A percentile compares a stretch with the other conserved stretches of the same genome.
These are phyloP conservation scores for Anaspis maculata DNA, from an alignment of 2,888 invertebrate species.

Conservation along the genomic window DNA sequence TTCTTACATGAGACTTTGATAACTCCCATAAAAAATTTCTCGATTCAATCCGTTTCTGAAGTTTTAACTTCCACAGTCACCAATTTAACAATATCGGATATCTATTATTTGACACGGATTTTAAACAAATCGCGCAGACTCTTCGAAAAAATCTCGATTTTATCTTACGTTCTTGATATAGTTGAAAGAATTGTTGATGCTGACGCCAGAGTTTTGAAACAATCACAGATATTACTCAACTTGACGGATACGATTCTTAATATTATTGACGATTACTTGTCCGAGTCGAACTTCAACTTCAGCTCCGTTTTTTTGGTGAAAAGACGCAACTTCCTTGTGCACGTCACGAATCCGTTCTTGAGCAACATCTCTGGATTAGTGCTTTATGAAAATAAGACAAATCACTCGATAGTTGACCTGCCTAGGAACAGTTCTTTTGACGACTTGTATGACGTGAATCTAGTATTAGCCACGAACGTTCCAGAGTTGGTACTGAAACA, in stretches of 20 bases:
- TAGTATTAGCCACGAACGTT: slow-evolving; percentile 30
- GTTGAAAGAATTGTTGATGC: slow-evolving; percentile 43
- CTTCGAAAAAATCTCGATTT: neutral
- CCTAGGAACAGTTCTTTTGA: slow-evolving; percentile 40
- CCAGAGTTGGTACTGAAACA: slow-evolving; percentile 27
- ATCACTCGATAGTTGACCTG: slow-evolving; percentile 35
- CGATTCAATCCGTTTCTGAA: neutral
- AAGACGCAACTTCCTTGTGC: slow-evolving; percentile 43
- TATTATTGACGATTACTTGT: slow-evolving; percentile 49
- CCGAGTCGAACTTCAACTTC: slow-evolving; percentile 29
- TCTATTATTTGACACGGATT: slow-evolving; percentile 29
- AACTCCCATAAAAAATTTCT: neutral
- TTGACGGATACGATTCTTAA: slow-evolving; percentile 57
- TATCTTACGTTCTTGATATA: slow-evolving; percentile 42
- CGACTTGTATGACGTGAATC: slow-evolving; percentile 24
- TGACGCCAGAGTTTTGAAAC: slow-evolving; percentile 20
- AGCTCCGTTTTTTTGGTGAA: slow-evolving; percentile 8
- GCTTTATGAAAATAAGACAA: slow-evolving; percentile 25
- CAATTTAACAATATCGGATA: slow-evolving; percentile 27
- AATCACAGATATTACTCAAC: slow-evolving; percentile 50
- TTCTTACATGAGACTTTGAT: neutral
- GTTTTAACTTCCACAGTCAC: slow-evolving; percentile 19
- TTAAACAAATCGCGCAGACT: no score
- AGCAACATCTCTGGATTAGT: slow-evolving; percentile 49
- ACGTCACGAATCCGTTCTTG: slow-evolving; percentile 45